phyloP scores from a whole-genome alignment of 2,797 vertebrate genomes.

The Chanos chanos region DNA sequence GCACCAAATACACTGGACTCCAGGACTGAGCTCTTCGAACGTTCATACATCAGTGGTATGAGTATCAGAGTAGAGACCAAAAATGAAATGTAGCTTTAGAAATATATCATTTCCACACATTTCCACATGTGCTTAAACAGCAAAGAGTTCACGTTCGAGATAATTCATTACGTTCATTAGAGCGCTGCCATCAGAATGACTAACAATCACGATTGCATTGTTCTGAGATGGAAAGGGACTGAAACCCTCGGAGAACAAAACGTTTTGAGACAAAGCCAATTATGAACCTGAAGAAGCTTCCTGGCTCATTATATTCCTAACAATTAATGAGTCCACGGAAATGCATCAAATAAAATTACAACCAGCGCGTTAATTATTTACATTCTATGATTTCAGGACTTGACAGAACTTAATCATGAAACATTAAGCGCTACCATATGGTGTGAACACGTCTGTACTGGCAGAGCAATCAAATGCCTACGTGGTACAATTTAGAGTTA shows the following conservation, averaged over 20 bases:
- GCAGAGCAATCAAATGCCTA: conserved; percentile 47
- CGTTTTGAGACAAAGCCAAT: too few relatives aligned
- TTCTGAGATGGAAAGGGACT: background rate
- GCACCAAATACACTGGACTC: background rate
- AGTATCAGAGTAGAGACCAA: too few relatives aligned
- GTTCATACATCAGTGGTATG: too few relatives aligned
- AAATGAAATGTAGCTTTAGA: too few relatives aligned
- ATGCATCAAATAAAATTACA: conserved; percentile 10
- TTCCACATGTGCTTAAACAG: too few relatives aligned
- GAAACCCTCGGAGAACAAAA: background rate
- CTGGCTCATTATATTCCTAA: conserved; percentile 2
- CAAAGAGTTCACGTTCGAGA: too few relatives aligned
- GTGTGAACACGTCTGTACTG: conserved; percentile 38
- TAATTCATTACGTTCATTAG: too few relatives aligned
- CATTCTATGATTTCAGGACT: conserved; percentile 50
- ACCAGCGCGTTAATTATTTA: conserved; percentile 63
- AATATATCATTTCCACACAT: too few relatives aligned
- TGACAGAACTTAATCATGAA: conserved; percentile 46
- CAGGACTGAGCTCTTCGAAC: too few relatives aligned
- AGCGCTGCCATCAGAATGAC: too few relatives aligned
- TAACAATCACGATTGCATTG: too few relatives aligned
- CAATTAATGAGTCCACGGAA: conserved; percentile 10
- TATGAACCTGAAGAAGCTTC: background rate
- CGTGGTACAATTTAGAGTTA: conserved; percentile 48
- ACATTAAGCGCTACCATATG: conserved; percentile 43